A percentile compares a stretch with the other conserved stretches of the same genome.
phyloP scores from a whole-genome alignment of 2,113 vertebrate species.

The Eretmochelys imbricata region DNA sequence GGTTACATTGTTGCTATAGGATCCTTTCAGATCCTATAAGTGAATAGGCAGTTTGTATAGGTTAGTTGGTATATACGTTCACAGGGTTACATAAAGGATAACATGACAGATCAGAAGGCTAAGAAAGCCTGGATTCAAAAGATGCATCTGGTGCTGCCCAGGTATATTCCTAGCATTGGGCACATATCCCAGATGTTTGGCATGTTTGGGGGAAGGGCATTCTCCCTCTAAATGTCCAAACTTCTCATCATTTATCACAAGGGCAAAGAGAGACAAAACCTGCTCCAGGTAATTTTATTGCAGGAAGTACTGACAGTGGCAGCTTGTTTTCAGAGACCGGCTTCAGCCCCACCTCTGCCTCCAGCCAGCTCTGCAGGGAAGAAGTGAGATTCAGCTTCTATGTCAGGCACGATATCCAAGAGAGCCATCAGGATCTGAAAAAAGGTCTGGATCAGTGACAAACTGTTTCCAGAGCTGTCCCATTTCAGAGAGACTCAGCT shows the following conservation, averaged over 20 bases:
- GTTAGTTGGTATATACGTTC: background rate
- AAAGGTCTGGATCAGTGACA: background rate
- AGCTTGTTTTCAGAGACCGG: background rate
- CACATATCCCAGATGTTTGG: background rate
- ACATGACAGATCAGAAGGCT: background rate
- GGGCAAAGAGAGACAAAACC: background rate
- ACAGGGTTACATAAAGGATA: background rate
- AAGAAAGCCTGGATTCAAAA: background rate
- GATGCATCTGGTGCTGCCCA: background rate
- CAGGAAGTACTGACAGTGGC: background rate
- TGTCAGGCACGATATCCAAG: background rate
- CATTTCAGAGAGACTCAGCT: background rate
- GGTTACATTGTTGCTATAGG: background rate
- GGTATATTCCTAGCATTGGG: background rate
- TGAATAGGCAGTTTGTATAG: background rate
- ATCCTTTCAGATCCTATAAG: background rate
- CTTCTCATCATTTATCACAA: background rate
- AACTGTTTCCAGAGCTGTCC: background rate
- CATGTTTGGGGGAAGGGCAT: background rate
- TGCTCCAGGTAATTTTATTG: no score
- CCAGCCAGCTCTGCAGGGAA: no score
- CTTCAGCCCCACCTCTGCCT: no score
- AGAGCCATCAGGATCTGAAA: background rate
- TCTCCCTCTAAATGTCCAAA: background rate
- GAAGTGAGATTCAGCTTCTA: no score